A percentile compares a stretch with the other conserved stretches of the same genome.
Evolutionary conservation across 1,140 invertebrate species (phyloP).

Genomic region (Ips nitidus): DNA sequence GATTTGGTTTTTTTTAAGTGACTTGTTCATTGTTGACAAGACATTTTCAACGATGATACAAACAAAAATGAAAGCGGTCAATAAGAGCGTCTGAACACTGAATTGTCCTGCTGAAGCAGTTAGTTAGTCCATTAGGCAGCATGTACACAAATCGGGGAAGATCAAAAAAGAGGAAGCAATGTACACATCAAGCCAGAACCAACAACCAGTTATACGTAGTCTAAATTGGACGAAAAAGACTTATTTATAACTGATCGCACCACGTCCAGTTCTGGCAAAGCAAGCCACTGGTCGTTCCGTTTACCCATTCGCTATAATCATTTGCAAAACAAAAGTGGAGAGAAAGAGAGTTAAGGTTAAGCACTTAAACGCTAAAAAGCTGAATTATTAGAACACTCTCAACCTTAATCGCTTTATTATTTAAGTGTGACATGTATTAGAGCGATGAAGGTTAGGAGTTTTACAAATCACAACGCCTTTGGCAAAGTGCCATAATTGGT

Average conservation of each 20-base stretch:
- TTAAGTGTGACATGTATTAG: too few relatives aligned
- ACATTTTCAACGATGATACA: too few relatives aligned
- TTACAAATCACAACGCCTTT: too few relatives aligned
- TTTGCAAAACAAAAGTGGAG: neutral
- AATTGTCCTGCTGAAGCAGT: too few relatives aligned
- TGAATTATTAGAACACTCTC: neutral
- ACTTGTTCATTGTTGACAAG: too few relatives aligned
- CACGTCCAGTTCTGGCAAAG: constrained; percentile 26
- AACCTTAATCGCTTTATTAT: too few relatives aligned
- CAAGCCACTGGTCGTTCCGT: constrained; percentile 41
- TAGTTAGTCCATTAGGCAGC: neutral
- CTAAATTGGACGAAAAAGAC: constrained; percentile 38
- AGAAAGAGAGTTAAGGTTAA: neutral
- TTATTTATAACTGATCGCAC: constrained; percentile 36
- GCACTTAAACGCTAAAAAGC: neutral
- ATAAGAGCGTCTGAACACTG: too few relatives aligned
- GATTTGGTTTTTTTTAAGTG: too few relatives aligned
- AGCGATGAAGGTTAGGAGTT: too few relatives aligned
- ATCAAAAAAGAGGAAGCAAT: constrained; percentile 45
- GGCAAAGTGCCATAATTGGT: too few relatives aligned
- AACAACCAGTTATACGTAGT: constrained; percentile 47
- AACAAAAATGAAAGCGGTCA: too few relatives aligned
- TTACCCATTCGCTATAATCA: constrained; percentile 35
- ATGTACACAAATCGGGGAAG: constrained; percentile 12
- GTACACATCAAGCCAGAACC: constrained; percentile 48